Evolutionary conservation across 2,113 vertebrate genomes (phyloP).

Genomic region (Himantopus leucocephalus): DNA sequence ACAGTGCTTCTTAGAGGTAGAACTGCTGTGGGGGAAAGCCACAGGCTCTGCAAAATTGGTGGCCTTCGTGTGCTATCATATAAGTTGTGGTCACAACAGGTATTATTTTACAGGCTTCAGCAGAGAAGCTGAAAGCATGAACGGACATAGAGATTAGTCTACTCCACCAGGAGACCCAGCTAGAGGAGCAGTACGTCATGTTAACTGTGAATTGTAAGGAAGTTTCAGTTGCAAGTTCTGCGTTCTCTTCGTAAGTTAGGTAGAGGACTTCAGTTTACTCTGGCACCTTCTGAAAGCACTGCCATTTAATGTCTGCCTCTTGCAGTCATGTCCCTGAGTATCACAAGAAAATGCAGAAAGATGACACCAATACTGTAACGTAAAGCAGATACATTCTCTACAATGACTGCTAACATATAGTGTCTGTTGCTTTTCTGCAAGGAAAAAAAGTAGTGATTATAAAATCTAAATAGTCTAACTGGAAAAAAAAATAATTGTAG

Average conservation of each 20-base stretch:
- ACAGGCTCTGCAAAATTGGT: background rate
- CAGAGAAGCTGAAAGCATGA: background rate
- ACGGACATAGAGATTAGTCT: background rate
- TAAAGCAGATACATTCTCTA: background rate
- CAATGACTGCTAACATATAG: background rate
- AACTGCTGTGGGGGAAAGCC: background rate
- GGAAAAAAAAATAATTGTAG: background rate
- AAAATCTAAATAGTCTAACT: background rate
- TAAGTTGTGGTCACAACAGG: background rate
- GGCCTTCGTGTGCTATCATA: background rate
- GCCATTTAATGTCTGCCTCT: background rate
- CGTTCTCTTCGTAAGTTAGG: fast-evolving
- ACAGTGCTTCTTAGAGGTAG: background rate
- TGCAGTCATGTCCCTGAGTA: background rate
- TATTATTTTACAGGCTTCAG: background rate
- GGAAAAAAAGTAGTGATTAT: background rate
- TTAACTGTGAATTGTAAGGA: background rate
- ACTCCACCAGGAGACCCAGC: background rate
- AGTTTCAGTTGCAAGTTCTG: background rate
- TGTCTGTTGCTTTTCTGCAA: background rate
- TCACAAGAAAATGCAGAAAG: background rate
- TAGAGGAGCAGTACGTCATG: fast-evolving
- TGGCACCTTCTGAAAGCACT: background rate
- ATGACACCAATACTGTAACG: background rate
- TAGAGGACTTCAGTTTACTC: background rate